These are phyloP conservation scores for Diaperis boleti DNA, from an alignment of 2,888 invertebrate genomes.

Conservation along the genomic window DNA sequence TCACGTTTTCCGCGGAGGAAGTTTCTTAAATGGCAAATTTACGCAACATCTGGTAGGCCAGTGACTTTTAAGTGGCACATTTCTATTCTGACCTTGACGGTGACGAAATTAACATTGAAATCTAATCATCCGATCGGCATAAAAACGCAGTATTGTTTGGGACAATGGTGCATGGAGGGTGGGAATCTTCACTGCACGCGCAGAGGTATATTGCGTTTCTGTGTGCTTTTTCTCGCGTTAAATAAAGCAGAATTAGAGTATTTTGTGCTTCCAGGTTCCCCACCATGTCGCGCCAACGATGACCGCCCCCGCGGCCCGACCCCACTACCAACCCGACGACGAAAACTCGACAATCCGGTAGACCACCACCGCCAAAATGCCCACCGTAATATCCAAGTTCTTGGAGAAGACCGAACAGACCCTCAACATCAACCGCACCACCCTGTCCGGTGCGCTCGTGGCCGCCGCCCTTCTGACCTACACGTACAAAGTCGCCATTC, in stretches of 20 bases:
- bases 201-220: too few relatives aligned
- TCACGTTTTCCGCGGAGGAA: background rate
- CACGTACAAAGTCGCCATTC: constrained; percentile 74
- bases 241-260: too few relatives aligned
- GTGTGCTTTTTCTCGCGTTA: too few relatives aligned
- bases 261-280: background rate
- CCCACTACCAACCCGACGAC: background rate
- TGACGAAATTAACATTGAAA: constrained; percentile 10
- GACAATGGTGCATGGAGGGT: background rate
- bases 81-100: constrained; percentile 7
- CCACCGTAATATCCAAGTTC: constrained; percentile 76
- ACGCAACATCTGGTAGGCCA: background rate
- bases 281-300: constrained; percentile 3
- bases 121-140: background rate
- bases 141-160: background rate
- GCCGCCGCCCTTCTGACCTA: constrained; percentile 71
- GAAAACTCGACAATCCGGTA: constrained; percentile 4
- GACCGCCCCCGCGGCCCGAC: background rate
- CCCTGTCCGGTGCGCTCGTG: constrained; percentile 73
- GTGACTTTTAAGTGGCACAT: background rate
- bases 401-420: constrained; percentile 71
- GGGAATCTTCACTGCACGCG: too few relatives aligned
- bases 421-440: constrained; percentile 69
- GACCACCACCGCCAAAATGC: constrained; percentile 69
- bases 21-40: constrained; percentile 1